These are phyloP conservation scores for Amazona finschi DNA, from an alignment of 2,797 vertebrate genomes.

Conservation along the genomic window DNA sequence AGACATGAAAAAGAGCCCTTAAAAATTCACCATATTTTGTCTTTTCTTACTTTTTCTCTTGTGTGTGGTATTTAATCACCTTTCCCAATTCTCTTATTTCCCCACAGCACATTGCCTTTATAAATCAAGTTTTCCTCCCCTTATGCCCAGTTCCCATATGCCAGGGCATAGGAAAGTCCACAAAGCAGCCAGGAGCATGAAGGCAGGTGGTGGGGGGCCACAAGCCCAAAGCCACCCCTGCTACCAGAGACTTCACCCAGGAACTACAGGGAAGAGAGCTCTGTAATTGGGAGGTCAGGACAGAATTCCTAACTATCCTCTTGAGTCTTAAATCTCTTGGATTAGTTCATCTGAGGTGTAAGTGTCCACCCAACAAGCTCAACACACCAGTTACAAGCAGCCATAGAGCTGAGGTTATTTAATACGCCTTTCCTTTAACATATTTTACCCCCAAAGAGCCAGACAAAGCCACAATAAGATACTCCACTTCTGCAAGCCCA, in stretches of 20 bases:
- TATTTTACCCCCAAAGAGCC: neutral
- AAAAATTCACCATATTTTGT: neutral
- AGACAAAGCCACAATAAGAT: neutral
- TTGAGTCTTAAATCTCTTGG: neutral
- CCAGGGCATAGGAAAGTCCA: neutral
- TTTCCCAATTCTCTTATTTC: neutral
- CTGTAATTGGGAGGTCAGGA: neutral
- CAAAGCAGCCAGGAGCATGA: neutral
- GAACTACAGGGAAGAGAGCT: neutral
- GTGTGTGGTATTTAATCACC: neutral
- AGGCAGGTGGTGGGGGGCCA: neutral
- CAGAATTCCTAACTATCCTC: neutral
- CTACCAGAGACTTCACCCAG: neutral
- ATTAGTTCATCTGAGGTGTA: neutral
- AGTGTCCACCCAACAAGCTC: neutral
- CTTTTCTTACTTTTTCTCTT: fast-evolving
- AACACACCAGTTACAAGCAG: neutral
- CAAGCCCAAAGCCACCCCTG: neutral
- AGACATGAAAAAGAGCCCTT: neutral
- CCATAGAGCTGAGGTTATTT: neutral
- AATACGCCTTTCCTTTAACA: neutral
- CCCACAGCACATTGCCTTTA: neutral
- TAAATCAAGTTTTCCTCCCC: neutral
- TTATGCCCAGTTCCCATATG: neutral
- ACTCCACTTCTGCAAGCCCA: neutral